A percentile compares a stretch with the other conserved stretches of the same genome.
Conservation (phyloP, 1,140 invertebrate genomes). For the Trypoxylus dichotomus region DNA sequence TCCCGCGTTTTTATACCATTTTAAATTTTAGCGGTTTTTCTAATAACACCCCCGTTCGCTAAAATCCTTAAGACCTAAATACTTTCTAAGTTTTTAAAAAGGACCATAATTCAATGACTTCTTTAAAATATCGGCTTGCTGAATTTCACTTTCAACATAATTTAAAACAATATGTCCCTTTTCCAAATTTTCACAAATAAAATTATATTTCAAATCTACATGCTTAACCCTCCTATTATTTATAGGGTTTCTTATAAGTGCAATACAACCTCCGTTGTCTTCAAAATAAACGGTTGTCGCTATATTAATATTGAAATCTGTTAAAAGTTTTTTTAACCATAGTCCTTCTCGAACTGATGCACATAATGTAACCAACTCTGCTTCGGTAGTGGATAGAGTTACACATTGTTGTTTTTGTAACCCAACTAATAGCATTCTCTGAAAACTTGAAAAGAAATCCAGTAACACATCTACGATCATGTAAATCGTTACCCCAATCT, state of each 20-base stretch:
- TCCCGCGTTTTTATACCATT: no score
- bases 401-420: conserved; percentile 31
- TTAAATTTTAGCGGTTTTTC: no score
- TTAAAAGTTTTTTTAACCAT: conserved; percentile 45
- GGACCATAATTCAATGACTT: no score
- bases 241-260: conserved; percentile 48
- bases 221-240: conserved; percentile 44
- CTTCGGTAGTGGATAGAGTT: conserved; percentile 54
- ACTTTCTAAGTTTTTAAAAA: no score
- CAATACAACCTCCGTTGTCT: conserved; percentile 49
- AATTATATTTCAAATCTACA: conserved; percentile 42
- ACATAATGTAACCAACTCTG: conserved; percentile 51
- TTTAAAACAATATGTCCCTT: conserved; percentile 30
- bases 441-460: no score
- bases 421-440: no score
- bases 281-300: conserved; percentile 36
- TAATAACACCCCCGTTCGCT: no score
- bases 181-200: conserved; percentile 35
- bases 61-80: no score
- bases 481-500: no score
- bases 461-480: no score
- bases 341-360: conserved; percentile 35
- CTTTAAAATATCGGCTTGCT: conserved; percentile 37
- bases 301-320: conserved; percentile 38
- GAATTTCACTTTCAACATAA: conserved; percentile 32